phyloP scores from a whole-genome alignment of 2,113 vertebrate species.

The Epinephelus lanceolatus region DNA sequence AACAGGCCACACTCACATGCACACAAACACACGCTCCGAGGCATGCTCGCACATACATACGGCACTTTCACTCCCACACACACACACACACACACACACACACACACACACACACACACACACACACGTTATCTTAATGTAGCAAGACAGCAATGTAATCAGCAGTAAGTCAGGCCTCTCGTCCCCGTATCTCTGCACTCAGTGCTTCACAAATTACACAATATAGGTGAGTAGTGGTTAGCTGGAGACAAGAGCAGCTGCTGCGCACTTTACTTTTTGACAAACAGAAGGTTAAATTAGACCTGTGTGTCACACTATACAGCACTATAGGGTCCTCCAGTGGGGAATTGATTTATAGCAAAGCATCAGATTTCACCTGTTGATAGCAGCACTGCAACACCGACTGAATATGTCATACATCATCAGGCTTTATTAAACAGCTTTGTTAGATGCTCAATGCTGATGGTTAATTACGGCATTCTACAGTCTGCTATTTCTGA shows the following conservation, averaged over 20 bases:
- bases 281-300: conserved; percentile 13
- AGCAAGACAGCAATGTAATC: conserved; percentile 53
- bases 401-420: background rate
- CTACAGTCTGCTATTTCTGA: no score
- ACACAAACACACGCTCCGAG: conserved; percentile 34
- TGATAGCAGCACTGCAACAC: background rate
- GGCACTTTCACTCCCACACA: conserved; percentile 20
- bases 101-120: conserved; percentile 1
- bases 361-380: conserved; percentile 7
- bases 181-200: conserved; percentile 21
- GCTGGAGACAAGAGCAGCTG: conserved; percentile 32
- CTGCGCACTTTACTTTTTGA: conserved; percentile 4
- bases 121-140: conserved; percentile 49
- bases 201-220: conserved; percentile 30
- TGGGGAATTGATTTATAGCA: background rate
- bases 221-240: conserved; percentile 1
- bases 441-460: no score
- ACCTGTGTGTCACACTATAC: background rate
- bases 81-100: background rate
- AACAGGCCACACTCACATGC: conserved; percentile 43
- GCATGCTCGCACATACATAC: conserved; percentile 10
- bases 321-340: background rate
- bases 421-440: background rate
- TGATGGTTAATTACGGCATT: no score
- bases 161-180: conserved; percentile 50